Evolutionary conservation across 2,888 invertebrate genomes (phyloP), one percentile per base, ranked within the genome.

Genomic region (Liodrosophila aerea): DNA sequence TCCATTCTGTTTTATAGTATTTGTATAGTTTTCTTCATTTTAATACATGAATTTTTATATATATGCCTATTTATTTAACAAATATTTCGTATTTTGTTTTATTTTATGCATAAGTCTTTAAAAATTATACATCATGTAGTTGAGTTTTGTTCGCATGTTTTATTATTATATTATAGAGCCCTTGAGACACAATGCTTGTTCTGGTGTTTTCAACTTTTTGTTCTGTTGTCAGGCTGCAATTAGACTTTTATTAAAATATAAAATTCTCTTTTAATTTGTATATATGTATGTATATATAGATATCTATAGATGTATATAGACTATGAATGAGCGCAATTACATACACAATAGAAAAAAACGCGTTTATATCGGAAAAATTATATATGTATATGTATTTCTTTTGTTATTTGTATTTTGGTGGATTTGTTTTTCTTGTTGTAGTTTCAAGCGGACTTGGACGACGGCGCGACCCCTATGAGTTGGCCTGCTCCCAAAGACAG

Each of bases 351-450:
- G 22, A 66, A 41, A 49, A 53, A 64, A 59, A 62, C 57, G 58
- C 49, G 30, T 52, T 57, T 57, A 50, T 71, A 72, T 66, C 33
- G 60, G 51, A 69, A 73, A 75, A 72, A 76, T 64, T 56, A 58
- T 22, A 22, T 22, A 22, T 22, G 2, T 70, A 22, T 70, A n/a
- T n/a, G n/a, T 9, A 16, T 47, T 56, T 49, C 46, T 60, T 31
- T 58, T 30, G 54, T 76, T 72, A 57, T 66, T 62, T 68, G 41
- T 57, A 62, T 62, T 83, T 76, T 82, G 85, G 85, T 82, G 85
- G 81, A 76, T 84, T 80, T 83, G 85, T 83, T 76, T 75, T 29
- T 50, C 29, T 40, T 72, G 57, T 80, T 73, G 56, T 77, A 70
- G 77, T 84, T 80, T 72, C 16, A 62, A 67, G 69, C 69, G 69